Evolutionary conservation across 2,113 vertebrate species (phyloP).

Genomic region (Halichoeres trimaculatus): DNA sequence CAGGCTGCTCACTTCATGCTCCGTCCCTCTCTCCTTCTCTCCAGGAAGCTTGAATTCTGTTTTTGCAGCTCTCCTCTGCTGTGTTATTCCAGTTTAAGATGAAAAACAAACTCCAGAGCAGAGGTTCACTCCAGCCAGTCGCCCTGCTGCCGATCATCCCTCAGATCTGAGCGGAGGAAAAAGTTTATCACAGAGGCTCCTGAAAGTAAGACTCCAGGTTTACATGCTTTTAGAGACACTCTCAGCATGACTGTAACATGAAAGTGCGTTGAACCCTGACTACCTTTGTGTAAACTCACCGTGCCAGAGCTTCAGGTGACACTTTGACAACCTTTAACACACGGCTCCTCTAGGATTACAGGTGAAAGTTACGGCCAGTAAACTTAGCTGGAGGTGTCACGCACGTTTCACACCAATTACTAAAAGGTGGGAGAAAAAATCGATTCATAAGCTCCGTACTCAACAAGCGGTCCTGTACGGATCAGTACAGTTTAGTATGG

Average conservation of each 20-base stretch:
- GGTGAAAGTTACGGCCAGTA: slow-evolving; percentile 10
- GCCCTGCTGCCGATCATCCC: not conserved
- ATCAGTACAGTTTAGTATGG: too few species aligned
- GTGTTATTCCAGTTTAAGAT: slow-evolving; percentile 36
- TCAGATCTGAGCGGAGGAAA: not conserved
- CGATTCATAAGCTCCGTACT: too few species aligned
- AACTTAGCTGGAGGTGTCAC: not conserved
- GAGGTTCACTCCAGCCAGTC: not conserved
- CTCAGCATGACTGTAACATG: slow-evolving; percentile 5
- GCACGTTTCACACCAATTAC: not conserved
- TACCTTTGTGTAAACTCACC: not conserved
- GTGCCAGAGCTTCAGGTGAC: not conserved
- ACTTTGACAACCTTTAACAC: slow-evolving; percentile 2
- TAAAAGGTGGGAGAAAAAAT: too few species aligned
- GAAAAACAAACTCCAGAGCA: slow-evolving; percentile 2
- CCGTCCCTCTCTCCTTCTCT: not conserved
- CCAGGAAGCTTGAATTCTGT: not conserved
- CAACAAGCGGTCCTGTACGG: too few species aligned
- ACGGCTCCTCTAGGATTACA: slow-evolving; percentile 1
- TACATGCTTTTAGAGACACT: not conserved
- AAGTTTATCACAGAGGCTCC: not conserved
- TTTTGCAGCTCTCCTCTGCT: not conserved
- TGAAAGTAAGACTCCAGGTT: not conserved
- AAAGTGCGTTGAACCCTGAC: slow-evolving; percentile 12
- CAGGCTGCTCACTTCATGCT: slow-evolving; percentile 24